These are phyloP conservation scores for Paedocypris sp. DNA, from an alignment of 2,113 vertebrate species.

Conservation along the genomic window DNA sequence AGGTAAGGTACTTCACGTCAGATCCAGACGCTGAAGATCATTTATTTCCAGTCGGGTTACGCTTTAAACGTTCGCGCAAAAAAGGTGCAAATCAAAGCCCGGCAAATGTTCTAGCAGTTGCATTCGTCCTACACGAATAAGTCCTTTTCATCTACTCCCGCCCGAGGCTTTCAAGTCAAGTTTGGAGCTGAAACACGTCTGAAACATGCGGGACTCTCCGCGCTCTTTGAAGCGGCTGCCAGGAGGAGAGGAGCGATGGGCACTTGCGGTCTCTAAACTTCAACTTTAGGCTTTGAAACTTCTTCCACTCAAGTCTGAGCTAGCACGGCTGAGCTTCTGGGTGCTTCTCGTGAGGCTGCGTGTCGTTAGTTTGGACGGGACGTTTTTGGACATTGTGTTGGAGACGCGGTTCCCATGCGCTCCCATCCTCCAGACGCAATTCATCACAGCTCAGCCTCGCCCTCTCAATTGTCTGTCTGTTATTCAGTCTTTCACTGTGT, in stretches of 20 bases:
- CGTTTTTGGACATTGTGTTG: slow-evolving; percentile 41
- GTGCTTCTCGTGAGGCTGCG: slow-evolving; percentile 10
- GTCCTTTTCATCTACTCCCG: background rate
- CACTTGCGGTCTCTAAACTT: slow-evolving; percentile 53
- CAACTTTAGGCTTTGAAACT: slow-evolving; percentile 54
- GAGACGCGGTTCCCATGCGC: slow-evolving; percentile 36
- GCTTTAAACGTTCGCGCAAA: no score
- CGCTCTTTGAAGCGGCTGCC: slow-evolving; percentile 53
- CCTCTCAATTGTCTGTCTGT: slow-evolving; percentile 1
- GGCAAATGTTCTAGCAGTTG: no score
- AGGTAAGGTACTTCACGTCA: background rate
- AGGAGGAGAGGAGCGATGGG: slow-evolving; percentile 35
- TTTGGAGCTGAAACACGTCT: background rate
- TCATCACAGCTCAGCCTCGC: slow-evolving; percentile 34
- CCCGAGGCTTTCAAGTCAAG: slow-evolving; percentile 18
- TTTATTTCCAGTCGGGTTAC: no score
- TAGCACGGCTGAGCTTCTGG: slow-evolving; percentile 41
- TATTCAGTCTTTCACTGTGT: slow-evolving; percentile 7
- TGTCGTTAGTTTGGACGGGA: slow-evolving; percentile 10
- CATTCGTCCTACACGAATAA: no score
- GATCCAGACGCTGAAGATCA: background rate
- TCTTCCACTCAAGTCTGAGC: slow-evolving; percentile 50
- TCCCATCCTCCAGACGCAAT: slow-evolving; percentile 29
- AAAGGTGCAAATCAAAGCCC: no score
- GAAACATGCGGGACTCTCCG: slow-evolving; percentile 39